phyloP scores from a whole-genome alignment of 64 coral and sea anemone genomes.

The Astreopora myriophthalma region DNA sequence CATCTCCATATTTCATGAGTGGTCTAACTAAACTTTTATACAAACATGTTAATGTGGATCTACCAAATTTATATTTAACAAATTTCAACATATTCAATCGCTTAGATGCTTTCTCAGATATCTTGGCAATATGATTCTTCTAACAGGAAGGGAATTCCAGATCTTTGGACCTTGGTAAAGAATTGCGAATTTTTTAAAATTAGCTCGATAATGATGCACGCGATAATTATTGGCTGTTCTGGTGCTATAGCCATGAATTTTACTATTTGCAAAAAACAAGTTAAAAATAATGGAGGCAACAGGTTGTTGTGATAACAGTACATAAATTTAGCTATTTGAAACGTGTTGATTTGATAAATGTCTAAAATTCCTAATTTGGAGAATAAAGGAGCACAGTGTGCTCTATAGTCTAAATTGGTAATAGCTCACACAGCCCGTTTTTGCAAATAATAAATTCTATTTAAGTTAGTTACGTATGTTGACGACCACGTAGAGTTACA shows the following conservation, averaged over 20 bases:
- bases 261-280: background rate
- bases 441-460: background rate
- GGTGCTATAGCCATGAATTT: background rate
- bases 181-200: background rate
- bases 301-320: background rate
- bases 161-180: background rate
- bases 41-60: too few relatives aligned
- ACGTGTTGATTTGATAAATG: background rate
- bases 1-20: too few relatives aligned
- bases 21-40: too few relatives aligned
- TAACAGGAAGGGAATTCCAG: slow-evolving; percentile 42
- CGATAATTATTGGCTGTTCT: background rate
- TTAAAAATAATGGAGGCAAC: background rate
- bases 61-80: too few relatives aligned
- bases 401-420: slow-evolving; percentile 13
- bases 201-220: background rate
- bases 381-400: background rate
- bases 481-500: too few relatives aligned
- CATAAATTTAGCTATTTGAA: slow-evolving; percentile 40
- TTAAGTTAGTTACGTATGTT: too few relatives aligned
- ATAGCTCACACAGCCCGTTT: too few relatives aligned
- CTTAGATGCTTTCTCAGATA: too few relatives aligned
- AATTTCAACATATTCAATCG: too few relatives aligned
- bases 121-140: too few relatives aligned
- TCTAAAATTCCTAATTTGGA: slow-evolving; percentile 12